Evolutionary conservation across 2,888 invertebrate species (phyloP).

Genomic region (Smittia aterrima): DNA sequence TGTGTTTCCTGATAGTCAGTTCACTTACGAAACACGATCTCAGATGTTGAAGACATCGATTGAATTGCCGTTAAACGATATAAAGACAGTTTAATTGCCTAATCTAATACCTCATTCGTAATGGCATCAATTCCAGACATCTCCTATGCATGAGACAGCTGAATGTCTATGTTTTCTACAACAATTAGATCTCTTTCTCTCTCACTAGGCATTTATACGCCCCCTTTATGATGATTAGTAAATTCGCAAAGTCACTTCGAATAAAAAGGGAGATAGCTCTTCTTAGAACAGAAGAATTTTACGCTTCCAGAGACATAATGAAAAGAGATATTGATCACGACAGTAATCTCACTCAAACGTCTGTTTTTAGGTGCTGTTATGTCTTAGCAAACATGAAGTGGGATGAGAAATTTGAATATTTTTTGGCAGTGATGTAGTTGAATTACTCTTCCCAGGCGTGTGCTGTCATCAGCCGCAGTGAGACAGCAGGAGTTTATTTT

Average conservation of each 20-base stretch:
- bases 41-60: background rate
- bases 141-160: background rate
- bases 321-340: background rate
- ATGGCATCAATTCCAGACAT: background rate
- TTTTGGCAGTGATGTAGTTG: background rate
- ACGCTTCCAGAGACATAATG: background rate
- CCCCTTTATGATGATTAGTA: background rate
- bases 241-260: too few species aligned
- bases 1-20: background rate
- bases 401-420: background rate
- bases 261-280: too few species aligned
- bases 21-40: background rate
- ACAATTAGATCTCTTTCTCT: conserved; percentile 22
- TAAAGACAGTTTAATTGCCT: background rate
- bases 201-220: background rate
- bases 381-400: background rate
- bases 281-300: too few species aligned
- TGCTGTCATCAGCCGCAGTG: too few species aligned
- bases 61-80: background rate
- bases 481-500: too few species aligned
- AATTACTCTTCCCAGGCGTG: too few species aligned
- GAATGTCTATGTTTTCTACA: background rate
- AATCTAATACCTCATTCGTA: background rate
- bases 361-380: background rate
- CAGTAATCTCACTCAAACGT: background rate